phyloP scores from a whole-genome alignment of 2,888 invertebrate genomes.

The Pollenia griseotomentosa region DNA sequence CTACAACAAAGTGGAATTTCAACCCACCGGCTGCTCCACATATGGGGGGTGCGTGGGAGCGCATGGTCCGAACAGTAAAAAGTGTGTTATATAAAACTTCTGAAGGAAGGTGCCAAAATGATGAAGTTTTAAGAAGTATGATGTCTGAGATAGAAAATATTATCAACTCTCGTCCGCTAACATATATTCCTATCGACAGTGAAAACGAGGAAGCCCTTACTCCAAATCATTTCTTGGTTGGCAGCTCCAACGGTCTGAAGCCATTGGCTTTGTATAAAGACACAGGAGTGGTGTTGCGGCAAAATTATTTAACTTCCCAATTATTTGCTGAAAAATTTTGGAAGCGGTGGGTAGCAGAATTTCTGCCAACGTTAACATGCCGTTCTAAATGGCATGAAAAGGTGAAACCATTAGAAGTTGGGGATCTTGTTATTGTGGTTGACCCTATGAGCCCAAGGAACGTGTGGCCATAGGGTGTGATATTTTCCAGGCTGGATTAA shows the following conservation, averaged over 20 bases:
- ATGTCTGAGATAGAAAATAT: slow-evolving; percentile 18
- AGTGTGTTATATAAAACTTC: slow-evolving; percentile 34
- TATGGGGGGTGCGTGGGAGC: no score
- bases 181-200: slow-evolving; percentile 49
- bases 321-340: no score
- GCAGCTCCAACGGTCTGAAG: slow-evolving; percentile 58
- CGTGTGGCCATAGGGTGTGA: slow-evolving; percentile 47
- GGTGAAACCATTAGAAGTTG: slow-evolving; percentile 12
- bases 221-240: slow-evolving; percentile 68
- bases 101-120: slow-evolving; percentile 8
- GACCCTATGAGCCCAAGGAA: slow-evolving; percentile 55
- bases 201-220: slow-evolving; percentile 59
- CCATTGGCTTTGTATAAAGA: slow-evolving; percentile 42
- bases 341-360: no score
- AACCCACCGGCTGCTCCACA: no score
- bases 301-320: no score
- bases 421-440: slow-evolving; percentile 58
- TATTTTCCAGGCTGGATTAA: not conserved
- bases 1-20: no score
- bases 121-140: slow-evolving; percentile 13
- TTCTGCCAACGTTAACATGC: no score
- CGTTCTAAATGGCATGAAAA: not conserved
- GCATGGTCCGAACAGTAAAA: slow-evolving; percentile 18
- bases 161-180: not conserved
- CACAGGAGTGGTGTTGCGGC: not conserved